Evolutionary conservation across 2,888 invertebrate species (phyloP).

Genomic region (Periphyllus acericola): DNA sequence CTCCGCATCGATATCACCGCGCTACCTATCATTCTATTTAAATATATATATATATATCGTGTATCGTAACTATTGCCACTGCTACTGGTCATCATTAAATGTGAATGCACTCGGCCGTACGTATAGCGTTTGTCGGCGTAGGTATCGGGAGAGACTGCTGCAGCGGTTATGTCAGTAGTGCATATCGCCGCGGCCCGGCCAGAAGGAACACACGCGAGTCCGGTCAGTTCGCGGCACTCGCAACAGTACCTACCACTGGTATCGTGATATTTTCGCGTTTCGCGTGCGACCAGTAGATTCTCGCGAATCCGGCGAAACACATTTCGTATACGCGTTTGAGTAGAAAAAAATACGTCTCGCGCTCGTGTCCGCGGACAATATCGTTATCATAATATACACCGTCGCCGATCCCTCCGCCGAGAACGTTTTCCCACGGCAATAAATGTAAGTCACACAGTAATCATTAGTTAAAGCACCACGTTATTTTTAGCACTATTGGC

Average conservation of each 20-base stretch:
- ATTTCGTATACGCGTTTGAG: too few relatives aligned
- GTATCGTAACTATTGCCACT: slow-evolving; percentile 33
- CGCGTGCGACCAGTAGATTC: not conserved
- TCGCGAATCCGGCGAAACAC: not conserved
- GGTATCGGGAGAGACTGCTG: not conserved
- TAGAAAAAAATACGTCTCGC: too few relatives aligned
- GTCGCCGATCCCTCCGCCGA: not conserved
- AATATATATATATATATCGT: too few relatives aligned
- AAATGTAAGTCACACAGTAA: slow-evolving; percentile 13
- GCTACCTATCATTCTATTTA: not conserved
- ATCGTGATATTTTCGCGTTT: not conserved
- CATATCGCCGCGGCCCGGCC: slow-evolving; percentile 33
- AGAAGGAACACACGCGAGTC: slow-evolving; percentile 12
- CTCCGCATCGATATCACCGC: slow-evolving; percentile 33
- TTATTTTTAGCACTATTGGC: too few relatives aligned
- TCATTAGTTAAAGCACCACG: too few relatives aligned
- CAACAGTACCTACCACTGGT: not conserved
- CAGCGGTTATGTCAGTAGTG: slow-evolving; percentile 22
- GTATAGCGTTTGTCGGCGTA: slow-evolving; percentile 6
- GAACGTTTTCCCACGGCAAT: not conserved
- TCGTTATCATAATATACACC: not conserved
- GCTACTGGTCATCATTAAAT: slow-evolving; percentile 42
- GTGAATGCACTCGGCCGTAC: slow-evolving; percentile 52
- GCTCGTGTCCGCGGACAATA: not conserved
- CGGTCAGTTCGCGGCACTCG: not conserved